Percentiles rank a stretch among this genome's conserved stretches.
These are phyloP conservation scores for Columba janthina DNA, from an alignment of 2,113 vertebrate genomes.

Conservation along the genomic window DNA sequence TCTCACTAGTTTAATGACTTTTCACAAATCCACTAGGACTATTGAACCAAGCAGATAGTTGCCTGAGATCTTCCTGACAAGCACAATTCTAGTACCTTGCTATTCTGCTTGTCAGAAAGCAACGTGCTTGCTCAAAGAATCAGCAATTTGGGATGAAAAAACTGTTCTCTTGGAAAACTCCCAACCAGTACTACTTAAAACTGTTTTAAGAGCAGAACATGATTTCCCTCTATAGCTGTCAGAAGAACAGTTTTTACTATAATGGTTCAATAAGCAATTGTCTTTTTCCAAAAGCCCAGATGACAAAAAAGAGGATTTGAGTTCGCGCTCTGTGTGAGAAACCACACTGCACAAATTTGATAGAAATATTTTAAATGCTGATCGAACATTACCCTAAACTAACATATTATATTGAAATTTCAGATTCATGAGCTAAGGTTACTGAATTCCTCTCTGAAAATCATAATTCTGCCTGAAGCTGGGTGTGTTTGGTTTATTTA, in stretches of 20 bases:
- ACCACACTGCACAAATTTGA: neutral
- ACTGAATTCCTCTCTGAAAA: neutral
- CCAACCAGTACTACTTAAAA: neutral
- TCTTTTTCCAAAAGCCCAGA: neutral
- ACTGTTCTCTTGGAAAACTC: neutral
- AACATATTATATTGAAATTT: neutral
- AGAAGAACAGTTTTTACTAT: neutral
- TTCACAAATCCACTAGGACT: neutral
- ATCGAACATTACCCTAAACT: neutral
- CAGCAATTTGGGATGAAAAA: neutral
- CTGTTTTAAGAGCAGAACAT: neutral
- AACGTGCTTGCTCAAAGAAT: neutral
- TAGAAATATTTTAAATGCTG: neutral
- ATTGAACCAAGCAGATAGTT: neutral
- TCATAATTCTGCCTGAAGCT: neutral
- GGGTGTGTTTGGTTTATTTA: neutral
- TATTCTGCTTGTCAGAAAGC: neutral
- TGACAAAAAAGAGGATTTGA: neutral
- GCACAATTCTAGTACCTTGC: neutral
- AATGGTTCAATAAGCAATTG: conserved; percentile 7
- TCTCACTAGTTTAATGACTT: neutral
- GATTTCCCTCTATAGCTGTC: neutral
- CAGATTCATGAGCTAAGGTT: neutral
- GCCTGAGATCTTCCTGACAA: neutral
- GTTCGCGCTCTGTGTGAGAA: neutral